These are phyloP conservation scores for Boleophthalmus pectinirostris DNA, from an alignment of 2,113 vertebrate species.

Conservation along the genomic window DNA sequence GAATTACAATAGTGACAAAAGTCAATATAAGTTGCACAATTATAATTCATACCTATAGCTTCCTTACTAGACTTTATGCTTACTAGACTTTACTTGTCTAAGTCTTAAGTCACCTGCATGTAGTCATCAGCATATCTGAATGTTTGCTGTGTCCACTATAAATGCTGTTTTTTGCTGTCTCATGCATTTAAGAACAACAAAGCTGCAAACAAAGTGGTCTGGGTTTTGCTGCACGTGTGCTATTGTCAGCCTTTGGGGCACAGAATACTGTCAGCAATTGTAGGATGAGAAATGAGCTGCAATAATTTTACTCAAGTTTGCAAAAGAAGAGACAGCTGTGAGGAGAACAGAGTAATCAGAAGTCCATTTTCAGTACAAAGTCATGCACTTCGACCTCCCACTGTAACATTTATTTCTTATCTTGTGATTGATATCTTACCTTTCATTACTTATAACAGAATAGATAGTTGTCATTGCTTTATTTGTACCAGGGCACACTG, in stretches of 20 bases:
- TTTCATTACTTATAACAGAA: not conserved
- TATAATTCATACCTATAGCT: not conserved
- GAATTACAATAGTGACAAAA: not conserved
- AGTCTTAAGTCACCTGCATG: slow-evolving; percentile 4
- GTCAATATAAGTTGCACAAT: not conserved
- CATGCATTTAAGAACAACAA: slow-evolving; percentile 27
- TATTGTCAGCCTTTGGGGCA: slow-evolving; percentile 3
- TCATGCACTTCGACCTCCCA: not conserved
- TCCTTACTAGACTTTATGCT: not conserved
- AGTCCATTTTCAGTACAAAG: not conserved
- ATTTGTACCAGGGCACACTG: not conserved
- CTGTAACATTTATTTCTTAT: not conserved
- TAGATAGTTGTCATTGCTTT: slow-evolving; percentile 15
- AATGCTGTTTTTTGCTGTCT: slow-evolving; percentile 34
- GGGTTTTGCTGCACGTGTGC: slow-evolving; percentile 31
- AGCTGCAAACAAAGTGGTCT: not conserved
- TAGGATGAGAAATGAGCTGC: slow-evolving; percentile 8
- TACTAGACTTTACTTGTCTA: not conserved
- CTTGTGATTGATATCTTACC: not conserved
- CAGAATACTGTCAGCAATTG: slow-evolving; percentile 29
- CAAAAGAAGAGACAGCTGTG: slow-evolving; percentile 13
- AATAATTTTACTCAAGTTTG: slow-evolving; percentile 4
- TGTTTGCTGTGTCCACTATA: slow-evolving; percentile 6
- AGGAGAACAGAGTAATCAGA: not conserved
- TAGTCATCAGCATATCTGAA: not conserved